Evolutionary conservation across 2,888 invertebrate species (phyloP).

Genomic region (Campoplex capitator): DNA sequence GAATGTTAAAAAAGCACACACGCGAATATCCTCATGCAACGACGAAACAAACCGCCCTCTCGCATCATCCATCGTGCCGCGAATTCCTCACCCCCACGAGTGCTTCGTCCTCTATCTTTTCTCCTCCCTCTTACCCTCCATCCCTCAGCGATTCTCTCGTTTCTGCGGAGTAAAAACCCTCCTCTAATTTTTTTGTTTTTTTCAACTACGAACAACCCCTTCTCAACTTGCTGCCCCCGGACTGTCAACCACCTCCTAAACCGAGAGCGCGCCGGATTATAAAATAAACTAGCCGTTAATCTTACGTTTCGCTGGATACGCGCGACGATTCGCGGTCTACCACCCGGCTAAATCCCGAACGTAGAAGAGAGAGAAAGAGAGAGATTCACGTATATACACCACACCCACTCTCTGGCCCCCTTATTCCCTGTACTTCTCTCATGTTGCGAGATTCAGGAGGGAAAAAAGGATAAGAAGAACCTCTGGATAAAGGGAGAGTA

Average conservation of each 20-base stretch:
- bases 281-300: constrained; percentile 76
- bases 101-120: not conserved
- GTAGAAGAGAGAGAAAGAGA: not conserved
- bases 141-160: constrained; percentile 37
- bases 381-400: constrained; percentile 3
- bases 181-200: not conserved
- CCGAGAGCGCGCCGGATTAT: constrained; percentile 68
- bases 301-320: constrained; percentile 72
- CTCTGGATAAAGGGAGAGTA: not conserved
- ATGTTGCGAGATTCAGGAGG: not conserved
- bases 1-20: constrained; percentile 30
- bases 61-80: constrained; percentile 63
- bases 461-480: not conserved
- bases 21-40: not conserved
- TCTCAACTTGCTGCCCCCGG: constrained; percentile 1
- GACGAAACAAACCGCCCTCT: constrained; percentile 12
- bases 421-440: not conserved
- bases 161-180: not conserved
- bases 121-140: not conserved
- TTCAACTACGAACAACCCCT: constrained; percentile 1
- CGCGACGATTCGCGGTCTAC: constrained; percentile 67
- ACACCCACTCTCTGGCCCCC: not conserved
- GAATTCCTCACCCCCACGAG: constrained; percentile 57
- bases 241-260: constrained; percentile 38
- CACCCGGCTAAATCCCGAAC: constrained; percentile 64